Base-by-base conservation (phyloP, 1,140 invertebrate species). In the Drosophila sucinea region DNA sequence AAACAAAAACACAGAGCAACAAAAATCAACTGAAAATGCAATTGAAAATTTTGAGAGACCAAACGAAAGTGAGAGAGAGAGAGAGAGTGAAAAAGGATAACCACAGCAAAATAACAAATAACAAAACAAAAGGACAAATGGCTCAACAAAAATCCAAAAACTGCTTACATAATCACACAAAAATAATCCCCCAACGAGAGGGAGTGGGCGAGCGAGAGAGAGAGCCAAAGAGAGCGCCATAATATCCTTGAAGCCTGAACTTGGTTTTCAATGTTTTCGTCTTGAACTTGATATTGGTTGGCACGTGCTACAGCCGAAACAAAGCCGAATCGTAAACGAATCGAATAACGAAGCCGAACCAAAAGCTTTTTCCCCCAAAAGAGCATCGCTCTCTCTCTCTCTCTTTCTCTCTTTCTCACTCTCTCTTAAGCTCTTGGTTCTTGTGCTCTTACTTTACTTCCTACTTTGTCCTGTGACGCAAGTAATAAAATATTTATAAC, bases 191-290 rank as follows among this genome's bases (percentile, higher is more conserved):
- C 60, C 60, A 32, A 51, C 7, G 41, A 30, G 62, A 62, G 58
- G 55, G 63, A 71, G 58, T 70, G 65, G 30, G 58, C 11, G 30
- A 56, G 27, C 30, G 51, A 10, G 17, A 27, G 33, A 69, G 27
- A 63, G 38, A 55, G 77, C 51, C 40, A 40, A 27, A 25, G 67
- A 58, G 47, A 68, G 35, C 57, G 54, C 61, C 32, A 44, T 54
- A 38, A 67, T 56, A 70, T 17, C 74, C 70, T 78, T 71, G 71
- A 70, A 68, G 64, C 85, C 33, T 89, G 85, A 90, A 89, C 84
- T 89, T 89, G 84, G 73, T 66, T 75, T 90, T 89, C 84, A 89
- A 89, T 90, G 84, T 84, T 89, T 82, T 78, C 77, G 56, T 90
- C 84, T 89, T 89, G 84, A 89, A 89, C 84, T 89, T 89, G 84